Percentiles rank a stretch among this genome's conserved stretches.
These are phyloP conservation scores for Pandemis cinnamomeana DNA, from an alignment of 2,888 invertebrate genomes.

Conservation along the genomic window DNA sequence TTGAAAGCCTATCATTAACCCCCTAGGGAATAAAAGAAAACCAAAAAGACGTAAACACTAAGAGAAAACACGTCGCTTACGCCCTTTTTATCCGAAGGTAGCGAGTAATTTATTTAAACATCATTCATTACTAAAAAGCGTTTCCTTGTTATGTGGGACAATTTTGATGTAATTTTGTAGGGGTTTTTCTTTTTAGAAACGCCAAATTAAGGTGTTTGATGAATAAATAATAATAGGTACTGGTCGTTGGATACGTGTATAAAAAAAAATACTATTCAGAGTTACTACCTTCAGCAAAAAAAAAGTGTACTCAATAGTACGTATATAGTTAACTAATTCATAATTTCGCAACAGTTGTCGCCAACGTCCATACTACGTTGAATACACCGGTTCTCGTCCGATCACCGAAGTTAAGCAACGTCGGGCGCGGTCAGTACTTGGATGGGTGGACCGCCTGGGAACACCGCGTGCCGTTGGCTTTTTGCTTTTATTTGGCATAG, in stretches of 20 bases:
- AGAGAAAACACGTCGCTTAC: constrained; percentile 44
- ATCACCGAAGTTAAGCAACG: constrained; percentile 53
- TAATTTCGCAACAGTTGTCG: accelerated
- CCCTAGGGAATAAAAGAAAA: constrained; percentile 1
- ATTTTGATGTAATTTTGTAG: constrained; percentile 41
- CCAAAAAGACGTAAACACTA: neutral
- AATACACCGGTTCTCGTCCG: constrained; percentile 53
- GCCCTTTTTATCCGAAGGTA: constrained; percentile 36
- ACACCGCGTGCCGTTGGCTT: constrained; percentile 49
- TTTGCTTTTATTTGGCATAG: constrained; percentile 24
- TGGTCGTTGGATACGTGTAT: too few relatives aligned
- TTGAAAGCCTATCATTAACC: constrained; percentile 38
- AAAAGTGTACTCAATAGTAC: too few relatives aligned
- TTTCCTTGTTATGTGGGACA: constrained; percentile 58
- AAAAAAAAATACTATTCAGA: too few relatives aligned
- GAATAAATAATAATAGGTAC: neutral
- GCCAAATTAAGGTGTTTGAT: neutral
- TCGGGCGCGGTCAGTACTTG: constrained; percentile 52
- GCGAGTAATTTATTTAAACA: constrained; percentile 57
- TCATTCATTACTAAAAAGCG: constrained; percentile 66
- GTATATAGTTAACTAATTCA: neutral
- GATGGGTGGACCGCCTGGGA: constrained; percentile 54
- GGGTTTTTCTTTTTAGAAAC: neutral
- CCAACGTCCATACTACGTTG: constrained; percentile 47
- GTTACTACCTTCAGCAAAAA: too few relatives aligned